A percentile compares a stretch with the other conserved stretches of the same genome.
These are phyloP conservation scores for Noturus placidus DNA, from an alignment of 2,113 vertebrate genomes.

Conservation along the genomic window DNA sequence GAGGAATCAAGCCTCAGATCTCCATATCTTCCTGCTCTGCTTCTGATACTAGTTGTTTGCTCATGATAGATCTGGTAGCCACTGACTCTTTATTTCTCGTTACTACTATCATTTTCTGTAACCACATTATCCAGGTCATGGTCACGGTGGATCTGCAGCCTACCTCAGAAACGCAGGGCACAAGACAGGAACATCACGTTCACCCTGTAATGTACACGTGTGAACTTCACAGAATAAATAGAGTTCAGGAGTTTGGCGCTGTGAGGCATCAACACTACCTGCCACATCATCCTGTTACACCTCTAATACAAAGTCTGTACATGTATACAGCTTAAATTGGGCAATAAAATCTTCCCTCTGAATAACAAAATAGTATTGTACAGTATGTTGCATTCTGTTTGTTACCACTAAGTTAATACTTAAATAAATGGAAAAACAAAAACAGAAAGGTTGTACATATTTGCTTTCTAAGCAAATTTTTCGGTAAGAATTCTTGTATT, in stretches of 20 bases:
- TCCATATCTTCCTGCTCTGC: not conserved
- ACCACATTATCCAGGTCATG: not conserved
- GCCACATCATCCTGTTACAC: not conserved
- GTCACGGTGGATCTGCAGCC: not conserved
- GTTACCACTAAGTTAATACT: not conserved
- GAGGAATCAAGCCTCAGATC: not conserved
- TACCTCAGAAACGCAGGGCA: not conserved
- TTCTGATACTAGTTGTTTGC: not conserved
- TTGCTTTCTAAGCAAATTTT: not conserved
- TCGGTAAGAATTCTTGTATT: not conserved
- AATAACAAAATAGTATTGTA: not conserved
- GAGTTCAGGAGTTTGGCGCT: not conserved
- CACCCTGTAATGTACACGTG: not conserved
- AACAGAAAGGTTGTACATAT: not conserved
- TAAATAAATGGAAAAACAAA: not conserved
- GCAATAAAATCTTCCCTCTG: not conserved
- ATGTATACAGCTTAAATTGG: not conserved
- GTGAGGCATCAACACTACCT: not conserved
- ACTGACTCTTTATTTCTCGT: not conserved
- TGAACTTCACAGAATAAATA: not conserved
- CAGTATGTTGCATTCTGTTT: not conserved
- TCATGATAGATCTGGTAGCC: not conserved
- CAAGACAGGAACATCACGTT: not conserved
- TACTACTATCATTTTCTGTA: not conserved
- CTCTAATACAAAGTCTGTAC: not conserved